Conservation (phyloP, 2,888 invertebrate species). For the Caradrina clavipalpis region DNA sequence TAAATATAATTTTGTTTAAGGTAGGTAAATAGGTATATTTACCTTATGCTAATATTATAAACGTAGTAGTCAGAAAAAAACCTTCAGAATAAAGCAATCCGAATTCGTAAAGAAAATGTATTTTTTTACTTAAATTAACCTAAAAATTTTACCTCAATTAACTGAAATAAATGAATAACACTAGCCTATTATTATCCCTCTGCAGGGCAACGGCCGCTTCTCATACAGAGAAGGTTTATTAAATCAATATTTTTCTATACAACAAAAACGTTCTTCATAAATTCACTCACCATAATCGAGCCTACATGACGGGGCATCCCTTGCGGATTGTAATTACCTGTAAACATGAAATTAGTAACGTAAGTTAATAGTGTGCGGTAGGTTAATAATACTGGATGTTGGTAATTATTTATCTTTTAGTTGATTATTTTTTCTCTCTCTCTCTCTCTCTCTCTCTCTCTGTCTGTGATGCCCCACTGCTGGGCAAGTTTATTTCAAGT, state of each 20-base stretch:
- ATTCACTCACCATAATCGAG: constrained; percentile 51
- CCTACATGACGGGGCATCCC: constrained; percentile 44
- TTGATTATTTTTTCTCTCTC: constrained; percentile 6
- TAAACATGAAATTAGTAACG: constrained; percentile 42
- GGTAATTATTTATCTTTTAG: constrained; percentile 7
- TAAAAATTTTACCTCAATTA: not conserved
- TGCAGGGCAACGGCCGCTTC: too few species aligned
- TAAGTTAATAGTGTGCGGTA: constrained; percentile 37
- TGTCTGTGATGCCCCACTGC: too few species aligned
- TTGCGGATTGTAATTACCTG: constrained; percentile 61
- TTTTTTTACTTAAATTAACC: not conserved
- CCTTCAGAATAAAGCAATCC: not conserved
- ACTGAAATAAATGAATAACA: too few species aligned
- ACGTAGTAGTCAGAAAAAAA: too few species aligned
- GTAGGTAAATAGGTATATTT: too few species aligned
- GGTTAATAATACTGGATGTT: constrained; percentile 14
- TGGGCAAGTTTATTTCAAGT: too few species aligned
- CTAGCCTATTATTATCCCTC: too few species aligned
- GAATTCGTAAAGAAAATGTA: not conserved
- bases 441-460: not conserved
- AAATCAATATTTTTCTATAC: not conserved
- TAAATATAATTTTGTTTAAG: not conserved
- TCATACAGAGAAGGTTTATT: too few species aligned
- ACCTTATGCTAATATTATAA: too few species aligned
- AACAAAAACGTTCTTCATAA: constrained; percentile 8